Percentiles rank a stretch among this genome's conserved stretches.
Conservation (phyloP, 2,113 vertebrate genomes). For the Cromileptes altivelis region DNA sequence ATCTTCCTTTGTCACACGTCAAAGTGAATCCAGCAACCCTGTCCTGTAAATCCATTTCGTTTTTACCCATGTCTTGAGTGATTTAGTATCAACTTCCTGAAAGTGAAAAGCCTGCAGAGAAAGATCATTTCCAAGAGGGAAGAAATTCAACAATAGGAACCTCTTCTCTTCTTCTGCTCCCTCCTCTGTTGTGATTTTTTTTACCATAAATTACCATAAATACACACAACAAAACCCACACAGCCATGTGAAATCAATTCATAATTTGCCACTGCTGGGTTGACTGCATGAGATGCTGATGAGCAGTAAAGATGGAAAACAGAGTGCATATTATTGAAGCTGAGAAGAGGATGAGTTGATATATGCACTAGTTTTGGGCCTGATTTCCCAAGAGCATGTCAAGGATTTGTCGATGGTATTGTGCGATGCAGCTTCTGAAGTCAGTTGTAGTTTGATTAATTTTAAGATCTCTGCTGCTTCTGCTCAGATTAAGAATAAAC, state of each 20-base stretch:
- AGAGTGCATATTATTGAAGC: not conserved
- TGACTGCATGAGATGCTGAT: not conserved
- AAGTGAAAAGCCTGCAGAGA: not conserved
- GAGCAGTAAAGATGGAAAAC: conserved; percentile 7
- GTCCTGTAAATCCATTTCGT: not conserved
- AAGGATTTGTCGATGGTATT: not conserved
- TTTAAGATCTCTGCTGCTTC: not conserved
- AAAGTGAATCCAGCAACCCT: not conserved
- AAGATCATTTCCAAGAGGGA: not conserved
- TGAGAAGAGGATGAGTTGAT: not conserved
- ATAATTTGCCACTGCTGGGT: conserved; percentile 2
- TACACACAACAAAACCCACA: not conserved
- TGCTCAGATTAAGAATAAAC: not conserved
- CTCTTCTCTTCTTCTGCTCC: not conserved
- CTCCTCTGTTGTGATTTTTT: not conserved
- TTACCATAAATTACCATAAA: not conserved
- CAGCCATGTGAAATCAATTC: conserved; percentile 8
- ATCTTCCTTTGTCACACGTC: not conserved
- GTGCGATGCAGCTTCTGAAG: not conserved
- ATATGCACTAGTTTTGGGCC: not conserved
- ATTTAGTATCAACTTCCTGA: not conserved
- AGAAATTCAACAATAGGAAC: not conserved
- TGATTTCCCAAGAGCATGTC: no score
- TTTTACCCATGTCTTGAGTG: not conserved
- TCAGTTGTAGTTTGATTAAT: not conserved